Base-by-base conservation (phyloP, 2,888 invertebrate genomes). In the Pharmacophagus antenor region DNA sequence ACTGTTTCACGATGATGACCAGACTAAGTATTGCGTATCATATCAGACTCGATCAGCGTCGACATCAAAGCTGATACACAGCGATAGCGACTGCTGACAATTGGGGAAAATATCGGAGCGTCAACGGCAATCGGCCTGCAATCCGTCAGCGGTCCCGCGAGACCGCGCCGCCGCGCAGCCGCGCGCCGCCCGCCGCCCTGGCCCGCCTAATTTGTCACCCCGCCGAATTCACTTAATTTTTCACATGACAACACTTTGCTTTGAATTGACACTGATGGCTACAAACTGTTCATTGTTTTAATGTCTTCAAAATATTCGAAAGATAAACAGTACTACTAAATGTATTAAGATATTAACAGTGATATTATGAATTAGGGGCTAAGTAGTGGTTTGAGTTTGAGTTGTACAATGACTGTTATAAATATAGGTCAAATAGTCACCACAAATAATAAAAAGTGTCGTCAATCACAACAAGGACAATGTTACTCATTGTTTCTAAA, bases 101-200 rank as follows among this genome's bases (percentile, higher is more conserved):
- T 60, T 37, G 56, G 61, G 47, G 41, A 41, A n/a, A 52, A 46
- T 48, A 61, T 61, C 61, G 56, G 42, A 22, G 17, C 61, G 61
- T 61, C 52, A 52, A 20, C 48, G 41, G 31, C 61, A 61, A 61
- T 61, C 56, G 51, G 51, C 52, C 56, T 21, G 56, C 50, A 44
- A 63, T 62, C 63, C 64, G 61, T 64, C 66, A 49, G 63, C 47
- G 15, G 61, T 75, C 83, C 76, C 81, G 65, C 66, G 80, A 75
- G 81, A 74, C 62, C 46, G 69, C 70, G 44, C 71, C 84, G 82
- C 83, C n/a, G n/a, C n/a, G n/a, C n/a, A n/a, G n/a, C 73, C 70
- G 63, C 27, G n/a, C 58, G 63, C 27, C 60, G 22, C 37, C 23
- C 47, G 41, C 42, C 27, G 42, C 50, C 48, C 53, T 31, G 56